These are phyloP conservation scores for Trachelus troglodyta DNA, from an alignment of 2,888 invertebrate species.

Conservation along the genomic window DNA sequence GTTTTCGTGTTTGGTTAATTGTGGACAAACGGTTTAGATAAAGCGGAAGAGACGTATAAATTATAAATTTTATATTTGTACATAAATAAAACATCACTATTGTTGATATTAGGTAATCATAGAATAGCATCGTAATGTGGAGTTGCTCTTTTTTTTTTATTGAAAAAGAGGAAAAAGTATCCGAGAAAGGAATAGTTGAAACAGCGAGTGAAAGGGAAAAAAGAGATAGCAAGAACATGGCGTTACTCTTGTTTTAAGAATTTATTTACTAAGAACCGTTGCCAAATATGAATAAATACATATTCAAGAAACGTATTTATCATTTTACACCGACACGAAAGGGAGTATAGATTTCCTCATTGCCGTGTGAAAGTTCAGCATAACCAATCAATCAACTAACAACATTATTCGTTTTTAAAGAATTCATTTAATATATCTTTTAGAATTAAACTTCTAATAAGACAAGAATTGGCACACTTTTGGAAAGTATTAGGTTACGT, in stretches of 20 bases:
- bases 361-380: no score
- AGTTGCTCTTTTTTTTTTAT: no score
- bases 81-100: conserved; percentile 36
- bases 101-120: conserved; percentile 7
- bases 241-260: conserved; percentile 14
- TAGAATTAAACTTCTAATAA: not conserved
- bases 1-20: not conserved
- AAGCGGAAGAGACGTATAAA: conserved; percentile 28
- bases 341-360: not conserved
- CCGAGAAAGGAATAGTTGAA: no score
- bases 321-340: no score
- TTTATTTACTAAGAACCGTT: conserved; percentile 39
- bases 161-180: no score
- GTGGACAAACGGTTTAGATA: not conserved
- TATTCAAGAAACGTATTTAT: conserved; percentile 20
- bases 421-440: not conserved
- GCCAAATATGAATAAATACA: conserved; percentile 48
- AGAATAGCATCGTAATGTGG: not conserved
- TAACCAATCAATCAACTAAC: no score
- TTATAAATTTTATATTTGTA: conserved; percentile 56
- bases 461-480: conserved; percentile 13
- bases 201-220: no score
- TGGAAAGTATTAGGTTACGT: not conserved
- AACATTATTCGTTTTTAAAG: no score
- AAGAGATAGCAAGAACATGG: not conserved